Base-by-base conservation (phyloP, 2,113 vertebrate species). In the Paralichthys olivaceus region DNA sequence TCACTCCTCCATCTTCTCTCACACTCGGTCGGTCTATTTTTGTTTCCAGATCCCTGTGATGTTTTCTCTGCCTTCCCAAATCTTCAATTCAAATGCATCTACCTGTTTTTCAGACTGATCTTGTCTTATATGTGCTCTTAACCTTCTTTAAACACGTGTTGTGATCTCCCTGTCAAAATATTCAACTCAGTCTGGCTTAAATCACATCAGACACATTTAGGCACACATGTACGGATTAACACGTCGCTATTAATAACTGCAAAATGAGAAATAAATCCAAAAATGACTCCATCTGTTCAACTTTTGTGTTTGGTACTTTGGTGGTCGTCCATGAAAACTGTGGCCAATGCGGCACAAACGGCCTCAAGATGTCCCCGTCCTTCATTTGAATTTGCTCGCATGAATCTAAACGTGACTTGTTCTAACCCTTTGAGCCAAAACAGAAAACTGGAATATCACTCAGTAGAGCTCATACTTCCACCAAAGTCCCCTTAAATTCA, bases 251-350 rank as follows among this genome's bases (percentile, higher is more conserved):
- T 72, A 77, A 83, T 80, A 85, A 79, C 61, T 20, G 47, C 69
- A 70, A 54, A 54, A 66, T 51, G 49, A 66, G 77, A 56, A 61
- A 69, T 83, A 74, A 83, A 75, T 57, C 65, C 62, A 17, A 81
- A n/a, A 81, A 77, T 11, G 29, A 7, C 70, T 82, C 76, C 84
- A 80, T 90, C 86, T 90, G 86, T 47, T 81, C 68, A 28, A 79
- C 73, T 73, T 78, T 79, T 71, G 55, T 14, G 49, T 57, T 61
- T 59, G 9, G 40, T 57, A 17, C 25, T 49, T 66, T 14, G 34
- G 60, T 67, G 72, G 47, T 62, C 26, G 49, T 71, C 69, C n/a
- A 74, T 17, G 34, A 64, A 29, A 61, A 74, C 28, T 22, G 65
- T 25, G 40, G 37, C 40, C 49, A 67, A 22, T 17, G 59, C 29